A percentile compares a stretch with the other conserved stretches of the same genome.
Conservation (phyloP, 2,797 vertebrate species). For the Hydrolagus colliei region DNA sequence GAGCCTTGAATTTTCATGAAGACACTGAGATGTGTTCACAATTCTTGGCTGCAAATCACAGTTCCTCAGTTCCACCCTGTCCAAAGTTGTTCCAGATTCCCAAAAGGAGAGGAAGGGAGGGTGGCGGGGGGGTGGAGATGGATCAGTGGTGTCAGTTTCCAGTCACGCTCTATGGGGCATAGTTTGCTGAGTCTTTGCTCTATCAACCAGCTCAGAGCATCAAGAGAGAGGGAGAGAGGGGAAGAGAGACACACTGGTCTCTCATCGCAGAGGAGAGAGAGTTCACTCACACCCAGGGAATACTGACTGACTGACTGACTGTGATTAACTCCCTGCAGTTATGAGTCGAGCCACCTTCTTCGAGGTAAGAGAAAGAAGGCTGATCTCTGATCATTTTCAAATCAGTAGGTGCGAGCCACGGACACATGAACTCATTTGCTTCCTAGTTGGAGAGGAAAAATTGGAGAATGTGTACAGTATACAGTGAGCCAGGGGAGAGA, state of each 20-base stretch:
- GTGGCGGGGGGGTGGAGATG: too few relatives aligned
- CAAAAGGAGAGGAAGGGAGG: not conserved
- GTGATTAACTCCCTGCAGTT: not conserved
- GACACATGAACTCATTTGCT: too few relatives aligned
- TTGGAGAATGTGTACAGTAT: too few relatives aligned
- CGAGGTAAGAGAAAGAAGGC: not conserved
- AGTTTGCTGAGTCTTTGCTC: not conserved
- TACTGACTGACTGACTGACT: too few relatives aligned
- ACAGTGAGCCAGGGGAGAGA: too few relatives aligned
- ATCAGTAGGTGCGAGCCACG: too few relatives aligned
- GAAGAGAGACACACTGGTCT: too few relatives aligned
- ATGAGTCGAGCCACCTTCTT: constrained; percentile 20
- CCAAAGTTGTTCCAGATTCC: not conserved
- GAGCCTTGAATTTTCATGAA: constrained; percentile 2
- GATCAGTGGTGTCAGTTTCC: not conserved
- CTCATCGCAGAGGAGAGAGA: too few relatives aligned
- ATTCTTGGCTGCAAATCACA: constrained; percentile 18
- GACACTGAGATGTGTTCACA: not conserved
- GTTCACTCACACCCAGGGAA: too few relatives aligned
- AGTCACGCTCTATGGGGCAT: not conserved
- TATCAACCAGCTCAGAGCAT: not conserved
- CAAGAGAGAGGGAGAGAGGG: too few relatives aligned
- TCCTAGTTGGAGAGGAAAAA: too few relatives aligned
- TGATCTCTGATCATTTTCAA: not conserved
- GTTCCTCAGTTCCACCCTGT: constrained; percentile 28